phyloP scores from a whole-genome alignment of 2,888 invertebrate species.

The Nephrotoma appendiculata region DNA sequence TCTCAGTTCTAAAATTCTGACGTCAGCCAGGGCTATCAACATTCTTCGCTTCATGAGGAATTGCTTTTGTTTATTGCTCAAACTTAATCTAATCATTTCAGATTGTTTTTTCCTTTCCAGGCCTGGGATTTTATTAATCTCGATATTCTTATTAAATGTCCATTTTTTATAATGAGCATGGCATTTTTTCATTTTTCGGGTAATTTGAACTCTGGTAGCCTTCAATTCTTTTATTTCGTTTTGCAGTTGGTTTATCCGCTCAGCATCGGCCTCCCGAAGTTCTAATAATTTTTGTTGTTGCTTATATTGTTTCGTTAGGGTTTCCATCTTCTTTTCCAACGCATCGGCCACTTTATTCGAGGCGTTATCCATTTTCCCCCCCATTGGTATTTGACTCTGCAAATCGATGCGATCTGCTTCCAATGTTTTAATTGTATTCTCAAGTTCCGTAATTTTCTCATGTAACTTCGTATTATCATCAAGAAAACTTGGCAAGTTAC shows the following conservation, averaged over 20 bases:
- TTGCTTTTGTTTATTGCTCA: conserved; percentile 62
- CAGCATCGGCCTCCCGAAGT: conserved; percentile 66
- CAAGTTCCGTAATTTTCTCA: conserved; percentile 45
- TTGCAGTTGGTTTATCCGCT: conserved; percentile 57
- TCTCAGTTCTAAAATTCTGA: conserved; percentile 44
- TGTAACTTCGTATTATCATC: conserved; percentile 32
- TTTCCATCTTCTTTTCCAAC: conserved; percentile 58
- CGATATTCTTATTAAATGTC: conserved; percentile 64
- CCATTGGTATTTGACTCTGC: conserved; percentile 48
- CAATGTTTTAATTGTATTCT: conserved; percentile 49
- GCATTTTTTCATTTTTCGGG: conserved; percentile 72
- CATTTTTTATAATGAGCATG: conserved; percentile 69
- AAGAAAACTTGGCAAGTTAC: conserved; percentile 22
- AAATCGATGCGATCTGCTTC: conserved; percentile 65
- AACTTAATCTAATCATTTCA: conserved; percentile 67
- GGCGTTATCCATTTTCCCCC: conserved; percentile 40
- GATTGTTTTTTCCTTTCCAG: conserved; percentile 72
- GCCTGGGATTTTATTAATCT: conserved; percentile 59
- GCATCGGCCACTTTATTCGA: conserved; percentile 53
- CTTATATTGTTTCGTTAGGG: conserved; percentile 53
- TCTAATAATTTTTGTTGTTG: conserved; percentile 53
- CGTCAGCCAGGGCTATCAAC: conserved; percentile 74
- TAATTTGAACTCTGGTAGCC: conserved; percentile 62
- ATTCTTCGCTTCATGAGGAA: conserved; percentile 75
- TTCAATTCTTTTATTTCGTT: conserved; percentile 66